Conservation (phyloP, 2,888 invertebrate species). For the Heteropelma amictum region DNA sequence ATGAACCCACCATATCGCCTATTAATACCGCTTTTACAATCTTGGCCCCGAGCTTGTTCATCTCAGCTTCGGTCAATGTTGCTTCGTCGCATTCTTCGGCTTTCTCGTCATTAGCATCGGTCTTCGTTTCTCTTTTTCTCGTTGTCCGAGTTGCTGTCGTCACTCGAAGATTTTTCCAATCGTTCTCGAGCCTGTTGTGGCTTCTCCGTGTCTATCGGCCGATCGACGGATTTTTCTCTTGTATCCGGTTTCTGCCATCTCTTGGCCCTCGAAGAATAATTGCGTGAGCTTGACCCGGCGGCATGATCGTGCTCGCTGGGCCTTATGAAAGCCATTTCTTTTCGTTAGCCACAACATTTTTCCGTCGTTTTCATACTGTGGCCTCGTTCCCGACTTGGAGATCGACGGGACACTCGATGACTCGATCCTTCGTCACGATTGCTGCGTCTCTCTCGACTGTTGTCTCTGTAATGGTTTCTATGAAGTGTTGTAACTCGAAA, state of each 20-base stretch:
- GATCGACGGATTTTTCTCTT: conserved; percentile 52
- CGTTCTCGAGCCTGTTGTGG: conserved; percentile 23
- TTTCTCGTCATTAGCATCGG: conserved; percentile 37
- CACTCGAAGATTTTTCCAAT: conserved; percentile 27
- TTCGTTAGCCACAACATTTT: conserved; percentile 24
- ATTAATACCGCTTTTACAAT: conserved; percentile 96
- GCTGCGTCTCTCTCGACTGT: too few species aligned
- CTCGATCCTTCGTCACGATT: too few species aligned
- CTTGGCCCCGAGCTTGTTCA: conserved; percentile 94
- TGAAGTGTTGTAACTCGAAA: too few species aligned
- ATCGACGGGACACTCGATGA: too few species aligned
- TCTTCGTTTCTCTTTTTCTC: conserved; percentile 50
- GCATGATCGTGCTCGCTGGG: conserved; percentile 61
- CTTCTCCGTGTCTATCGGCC: not conserved
- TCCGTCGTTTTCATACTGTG: conserved; percentile 52
- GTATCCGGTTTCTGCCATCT: conserved; percentile 66
- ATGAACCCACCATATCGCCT: conserved; percentile 86
- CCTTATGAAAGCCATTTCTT: conserved; percentile 64
- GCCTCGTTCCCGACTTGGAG: too few species aligned
- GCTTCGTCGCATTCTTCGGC: conserved; percentile 19
- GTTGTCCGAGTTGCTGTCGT: conserved; percentile 35
- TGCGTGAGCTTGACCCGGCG: conserved; percentile 24
- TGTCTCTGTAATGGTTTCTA: too few species aligned
- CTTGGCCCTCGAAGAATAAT: conserved; percentile 50
- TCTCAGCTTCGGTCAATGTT: conserved; percentile 85